Evolutionary conservation across 2,888 invertebrate species (phyloP).

Genomic region (Aphrophora alni): DNA sequence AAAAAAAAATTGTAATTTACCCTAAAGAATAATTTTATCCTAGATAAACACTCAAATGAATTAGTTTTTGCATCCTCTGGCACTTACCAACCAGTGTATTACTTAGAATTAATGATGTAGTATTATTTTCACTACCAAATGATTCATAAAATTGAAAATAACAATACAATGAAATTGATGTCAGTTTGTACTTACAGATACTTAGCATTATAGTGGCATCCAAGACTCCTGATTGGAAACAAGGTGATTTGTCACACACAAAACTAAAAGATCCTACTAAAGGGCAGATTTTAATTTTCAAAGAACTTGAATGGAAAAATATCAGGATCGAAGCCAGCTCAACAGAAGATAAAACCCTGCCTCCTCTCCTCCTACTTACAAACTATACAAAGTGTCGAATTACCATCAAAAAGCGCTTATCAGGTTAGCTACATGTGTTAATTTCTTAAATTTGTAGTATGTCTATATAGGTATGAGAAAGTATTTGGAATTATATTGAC

Average conservation of each 20-base stretch:
- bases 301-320: constrained; percentile 97
- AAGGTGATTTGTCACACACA: constrained; percentile 86
- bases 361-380: constrained; percentile 89
- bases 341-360: constrained; percentile 74
- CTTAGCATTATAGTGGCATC: constrained; percentile 93
- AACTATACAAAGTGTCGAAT: constrained; percentile 92
- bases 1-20: too few relatives aligned
- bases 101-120: too few relatives aligned
- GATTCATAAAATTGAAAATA: too few relatives aligned
- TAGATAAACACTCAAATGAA: too few relatives aligned
- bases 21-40: too few relatives aligned
- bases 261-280: constrained; percentile 88
- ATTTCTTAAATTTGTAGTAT: neutral
- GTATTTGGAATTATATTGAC: too few relatives aligned
- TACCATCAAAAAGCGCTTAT: constrained; percentile 91
- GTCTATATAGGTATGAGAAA: too few relatives aligned
- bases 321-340: constrained; percentile 94
- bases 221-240: constrained; percentile 88
- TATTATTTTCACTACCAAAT: too few relatives aligned
- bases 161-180: too few relatives aligned
- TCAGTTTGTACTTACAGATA: too few relatives aligned
- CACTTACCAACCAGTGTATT: too few relatives aligned
- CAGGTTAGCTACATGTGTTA: constrained; percentile 64
- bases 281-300: constrained; percentile 93
- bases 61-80: too few relatives aligned